Evolutionary conservation across 2,113 vertebrate genomes (phyloP), one percentile per base, ranked within the genome.

Genomic region (Poeciliopsis prolifica): DNA sequence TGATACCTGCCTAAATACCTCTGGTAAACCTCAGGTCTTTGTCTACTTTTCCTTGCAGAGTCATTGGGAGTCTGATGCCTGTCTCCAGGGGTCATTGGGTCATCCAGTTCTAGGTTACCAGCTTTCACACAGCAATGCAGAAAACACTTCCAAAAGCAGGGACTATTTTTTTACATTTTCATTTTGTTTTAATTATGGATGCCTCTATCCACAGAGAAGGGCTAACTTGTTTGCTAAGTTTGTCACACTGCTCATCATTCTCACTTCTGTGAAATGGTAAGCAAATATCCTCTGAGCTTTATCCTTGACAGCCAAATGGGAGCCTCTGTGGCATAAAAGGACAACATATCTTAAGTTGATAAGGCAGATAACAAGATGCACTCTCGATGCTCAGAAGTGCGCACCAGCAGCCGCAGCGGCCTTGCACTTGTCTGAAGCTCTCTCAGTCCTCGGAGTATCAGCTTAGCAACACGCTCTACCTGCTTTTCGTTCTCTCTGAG

Each of bases 281-380:
- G 87, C 88, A 79, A 81, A 73, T 81, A 68, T 75, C 70, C 68
- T 54, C 60, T 19, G 72, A 85, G 78, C 84, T 61, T 66, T 62
- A 62, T 77, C 82, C 80, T 83, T 78, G 83, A 83, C 73, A 81
- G 89, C 85, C 75, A 80, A 81, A 83, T 80, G 88, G 31, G 86
- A 85, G 82, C 85, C 84, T 87, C 82, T 68, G 81, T 65, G 81
- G 75, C 81, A 77, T 68, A 86, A 82, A 75, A 75, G 90, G 70
- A 70, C 73, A 82, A 78, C 82, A 83, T 76, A 72, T 86, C 71
- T 83, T 80, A 71, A 87, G 84, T 84, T 75, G 86, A 89, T 86
- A 83, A 84, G 83, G 77, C 61, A 35, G 85, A 87, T 90, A 86
- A 91, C 75, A 90, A 93, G 89, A 92, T 89, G 86, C 88, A 65